Evolutionary conservation across 2,113 vertebrate genomes (phyloP), one percentile per base, ranked within the genome.

Genomic region (Catharus minimus): DNA sequence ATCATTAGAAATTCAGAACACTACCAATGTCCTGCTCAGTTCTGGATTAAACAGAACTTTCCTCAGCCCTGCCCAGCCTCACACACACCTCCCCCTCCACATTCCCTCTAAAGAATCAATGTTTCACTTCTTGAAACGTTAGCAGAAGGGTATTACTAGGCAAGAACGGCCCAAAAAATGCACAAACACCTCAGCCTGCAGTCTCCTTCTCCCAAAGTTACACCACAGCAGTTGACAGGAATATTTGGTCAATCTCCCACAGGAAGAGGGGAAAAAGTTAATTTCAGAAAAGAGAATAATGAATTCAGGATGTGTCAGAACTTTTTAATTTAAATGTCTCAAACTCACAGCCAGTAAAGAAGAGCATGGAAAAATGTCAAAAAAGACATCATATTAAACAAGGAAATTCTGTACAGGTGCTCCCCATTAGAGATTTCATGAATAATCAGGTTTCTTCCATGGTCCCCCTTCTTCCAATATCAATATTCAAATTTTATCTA

Each of bases 61-160:
- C 39, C 46, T 56, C 33, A 60, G n/a, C 15, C 46, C 56, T 13
- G 3, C 10, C 15, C 17, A 33, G 32, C 32, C 36, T 30, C 0
- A 0, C 4, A 26, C 10, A 33, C 6, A 1, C 19, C 14, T 56
- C 9, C 27, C 3, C 3, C 8, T 62, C 5, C 24, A 52, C 1
- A 0, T 20, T 61, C 30, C 15, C 46, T 15, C 11, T 26, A 16
- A 36, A 55, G 6, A 86, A 36, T 26, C 11, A 49, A 9, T 3
- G n/a, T n/a, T 80, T 32, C 2, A 2, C 8, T 41, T 28, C 36
- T 53, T 53, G 55, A 53, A 76, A 36, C 2, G 1, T 9, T 38
- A 57, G 41, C n/a, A 78, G 27, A 28, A 3, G 1, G 5, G 16
- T 44, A 61, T 56, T 53, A 38, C 9, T 15, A 4, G 8, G 6